Conservation (phyloP, 1,140 invertebrate species). For the Scaptodrosophila lebanonensis region DNA sequence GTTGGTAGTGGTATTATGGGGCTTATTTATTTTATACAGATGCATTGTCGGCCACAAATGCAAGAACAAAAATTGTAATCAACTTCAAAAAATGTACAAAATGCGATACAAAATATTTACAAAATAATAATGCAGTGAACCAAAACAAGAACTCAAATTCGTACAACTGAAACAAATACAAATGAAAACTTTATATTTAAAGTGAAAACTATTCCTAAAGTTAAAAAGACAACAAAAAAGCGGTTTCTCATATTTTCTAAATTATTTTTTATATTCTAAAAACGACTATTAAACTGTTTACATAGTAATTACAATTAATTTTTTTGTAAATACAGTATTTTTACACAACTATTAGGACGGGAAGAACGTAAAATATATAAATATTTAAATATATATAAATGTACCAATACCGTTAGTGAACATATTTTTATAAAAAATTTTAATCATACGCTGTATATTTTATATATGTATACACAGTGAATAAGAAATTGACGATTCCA, state of each 20-base stretch:
- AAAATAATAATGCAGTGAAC: constrained; percentile 11
- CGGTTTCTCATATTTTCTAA: constrained; percentile 74
- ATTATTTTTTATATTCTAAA: constrained; percentile 70
- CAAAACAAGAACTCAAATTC: constrained; percentile 49
- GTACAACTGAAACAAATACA: constrained; percentile 65
- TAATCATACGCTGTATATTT: constrained; percentile 43
- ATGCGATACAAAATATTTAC: constrained; percentile 49
- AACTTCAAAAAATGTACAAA: constrained; percentile 57
- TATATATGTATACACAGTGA: constrained; percentile 43
- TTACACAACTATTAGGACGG: constrained; percentile 39
- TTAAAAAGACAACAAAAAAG: constrained; percentile 60
- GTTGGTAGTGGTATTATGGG: too few relatives aligned
- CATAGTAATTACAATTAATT: constrained; percentile 58
- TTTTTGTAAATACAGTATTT: constrained; percentile 71
- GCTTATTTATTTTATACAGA: constrained; percentile 39
- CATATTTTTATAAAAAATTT: constrained; percentile 67
- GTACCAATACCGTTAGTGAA: constrained; percentile 54
- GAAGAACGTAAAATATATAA: constrained; percentile 37
- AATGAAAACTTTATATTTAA: too few relatives aligned
- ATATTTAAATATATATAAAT: constrained; percentile 26
- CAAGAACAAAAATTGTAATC: constrained; percentile 31
- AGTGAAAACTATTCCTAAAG: constrained; percentile 64
- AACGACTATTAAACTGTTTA: constrained; percentile 70
- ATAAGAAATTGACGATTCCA: constrained; percentile 56
- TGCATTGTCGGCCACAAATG: constrained; percentile 2